Evolutionary conservation across 30 jellyfish, hydroid and myxozoan species (phyloP).

Genomic region (Cassiopea andromeda): DNA sequence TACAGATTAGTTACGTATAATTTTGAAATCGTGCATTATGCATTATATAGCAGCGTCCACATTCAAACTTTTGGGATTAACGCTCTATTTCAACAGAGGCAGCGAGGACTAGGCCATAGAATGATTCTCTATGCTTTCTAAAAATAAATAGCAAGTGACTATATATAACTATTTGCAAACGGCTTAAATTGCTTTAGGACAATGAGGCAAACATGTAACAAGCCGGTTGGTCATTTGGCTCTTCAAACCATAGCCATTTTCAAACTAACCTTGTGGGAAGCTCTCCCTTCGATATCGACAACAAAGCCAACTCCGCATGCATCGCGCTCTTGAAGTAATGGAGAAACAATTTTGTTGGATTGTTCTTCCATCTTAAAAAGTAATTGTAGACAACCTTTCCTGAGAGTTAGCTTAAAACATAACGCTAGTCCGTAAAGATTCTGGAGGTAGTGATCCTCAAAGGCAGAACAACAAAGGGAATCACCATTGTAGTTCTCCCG

Average conservation of each 20-base stretch:
- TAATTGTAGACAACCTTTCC: neutral
- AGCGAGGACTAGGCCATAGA: neutral
- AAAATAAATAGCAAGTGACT: no score
- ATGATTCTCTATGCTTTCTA: neutral
- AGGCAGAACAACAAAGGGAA: constrained; percentile 17
- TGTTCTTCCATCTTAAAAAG: constrained; percentile 31
- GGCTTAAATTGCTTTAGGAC: neutral
- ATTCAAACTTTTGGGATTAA: neutral
- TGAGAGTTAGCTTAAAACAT: neutral
- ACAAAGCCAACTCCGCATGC: constrained; percentile 97
- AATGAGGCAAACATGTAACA: neutral
- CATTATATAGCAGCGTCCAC: neutral
- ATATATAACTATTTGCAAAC: no score
- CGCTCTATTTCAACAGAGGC: neutral
- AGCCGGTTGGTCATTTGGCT: neutral
- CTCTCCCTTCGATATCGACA: constrained; percentile 84
- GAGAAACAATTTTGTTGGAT: constrained; percentile 13
- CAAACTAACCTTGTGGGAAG: constrained; percentile 64
- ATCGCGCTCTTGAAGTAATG: constrained; percentile 73
- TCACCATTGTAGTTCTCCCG: constrained; percentile 33
- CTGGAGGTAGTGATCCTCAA: neutral
- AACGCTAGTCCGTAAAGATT: neutral
- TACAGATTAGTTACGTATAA: no score
- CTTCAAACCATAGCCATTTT: neutral
- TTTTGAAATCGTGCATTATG: no score